A percentile compares a stretch with the other conserved stretches of the same genome.
These are phyloP conservation scores for Harpegnathos saltator DNA, from an alignment of 1,140 invertebrate genomes.

Conservation along the genomic window DNA sequence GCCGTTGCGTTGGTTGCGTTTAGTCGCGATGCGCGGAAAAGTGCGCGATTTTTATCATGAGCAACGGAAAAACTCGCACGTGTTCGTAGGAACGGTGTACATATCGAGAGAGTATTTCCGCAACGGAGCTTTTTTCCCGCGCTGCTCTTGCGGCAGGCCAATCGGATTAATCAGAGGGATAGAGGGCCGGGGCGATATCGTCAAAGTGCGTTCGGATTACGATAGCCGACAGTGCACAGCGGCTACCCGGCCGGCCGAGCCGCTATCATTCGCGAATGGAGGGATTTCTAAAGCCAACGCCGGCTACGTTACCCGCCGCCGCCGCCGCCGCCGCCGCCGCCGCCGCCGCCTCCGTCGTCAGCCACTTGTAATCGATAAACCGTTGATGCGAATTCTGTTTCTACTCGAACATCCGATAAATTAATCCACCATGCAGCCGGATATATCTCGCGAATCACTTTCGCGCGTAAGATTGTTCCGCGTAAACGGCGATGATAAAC, in stretches of 20 bases:
- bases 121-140: slow-evolving; percentile 38
- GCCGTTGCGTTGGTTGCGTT: slow-evolving; percentile 22
- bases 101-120: not conserved
- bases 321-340: too few species aligned
- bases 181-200: slow-evolving; percentile 46
- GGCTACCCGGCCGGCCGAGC: not conserved
- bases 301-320: not conserved
- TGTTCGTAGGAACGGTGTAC: not conserved
- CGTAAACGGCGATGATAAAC: not conserved
- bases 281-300: slow-evolving; percentile 3
- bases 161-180: slow-evolving; percentile 60
- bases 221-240: not conserved
- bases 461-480: not conserved
- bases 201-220: slow-evolving; percentile 55
- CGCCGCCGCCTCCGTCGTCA: not conserved
- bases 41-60: slow-evolving; percentile 51
- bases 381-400: slow-evolving; percentile 5
- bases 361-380: slow-evolving; percentile 7
- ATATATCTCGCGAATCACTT: not conserved
- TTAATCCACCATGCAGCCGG: not conserved
- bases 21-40: slow-evolving; percentile 4
- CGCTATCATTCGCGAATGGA: slow-evolving; percentile 4
- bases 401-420: slow-evolving; percentile 8
- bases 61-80: slow-evolving; percentile 18
- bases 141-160: slow-evolving; percentile 24